A percentile compares a stretch with the other conserved stretches of the same genome.
phyloP scores from a whole-genome alignment of 2,797 vertebrate genomes.

The Phalloptychus januarius region DNA sequence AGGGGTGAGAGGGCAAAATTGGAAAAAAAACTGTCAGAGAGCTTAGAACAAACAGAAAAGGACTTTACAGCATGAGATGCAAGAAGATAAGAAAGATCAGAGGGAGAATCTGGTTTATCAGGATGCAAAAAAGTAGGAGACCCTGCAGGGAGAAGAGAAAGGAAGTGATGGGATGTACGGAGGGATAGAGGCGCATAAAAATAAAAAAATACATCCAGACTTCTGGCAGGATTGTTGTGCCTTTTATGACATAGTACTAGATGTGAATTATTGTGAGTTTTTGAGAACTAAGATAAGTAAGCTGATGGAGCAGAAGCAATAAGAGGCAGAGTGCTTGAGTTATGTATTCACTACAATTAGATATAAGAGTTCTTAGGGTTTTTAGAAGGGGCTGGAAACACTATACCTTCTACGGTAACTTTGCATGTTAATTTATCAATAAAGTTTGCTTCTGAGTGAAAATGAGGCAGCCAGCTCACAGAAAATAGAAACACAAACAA shows the following conservation, averaged over 20 bases:
- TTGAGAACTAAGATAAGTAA: not conserved
- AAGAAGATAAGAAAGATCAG: slow-evolving; percentile 61
- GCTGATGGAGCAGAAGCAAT: not conserved
- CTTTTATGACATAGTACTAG: slow-evolving; percentile 11
- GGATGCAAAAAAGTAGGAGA: slow-evolving; percentile 38
- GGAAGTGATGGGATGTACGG: slow-evolving; percentile 16
- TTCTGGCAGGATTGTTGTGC: slow-evolving; percentile 17
- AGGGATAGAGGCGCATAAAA: slow-evolving; percentile 8
- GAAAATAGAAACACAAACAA: not conserved
- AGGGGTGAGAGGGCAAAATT: not conserved
- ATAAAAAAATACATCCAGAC: slow-evolving; percentile 22
- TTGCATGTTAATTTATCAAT: not conserved
- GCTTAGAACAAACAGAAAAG: slow-evolving; percentile 53
- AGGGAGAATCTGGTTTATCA: slow-evolving; percentile 56
- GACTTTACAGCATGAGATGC: slow-evolving; percentile 57
- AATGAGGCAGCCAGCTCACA: not conserved
- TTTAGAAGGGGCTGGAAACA: not conserved
- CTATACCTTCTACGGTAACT: not conserved
- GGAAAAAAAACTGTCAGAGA: slow-evolving; percentile 40
- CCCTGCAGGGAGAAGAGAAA: slow-evolving; percentile 37
- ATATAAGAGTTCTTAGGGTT: not conserved
- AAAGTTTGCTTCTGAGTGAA: not conserved
- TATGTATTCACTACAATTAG: slow-evolving; percentile 11
- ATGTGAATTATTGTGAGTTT: not conserved
- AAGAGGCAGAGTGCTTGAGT: slow-evolving; percentile 2